Evolutionary conservation across 2,797 vertebrate species (phyloP).

Genomic region (Gobionotothen gibberifrons): DNA sequence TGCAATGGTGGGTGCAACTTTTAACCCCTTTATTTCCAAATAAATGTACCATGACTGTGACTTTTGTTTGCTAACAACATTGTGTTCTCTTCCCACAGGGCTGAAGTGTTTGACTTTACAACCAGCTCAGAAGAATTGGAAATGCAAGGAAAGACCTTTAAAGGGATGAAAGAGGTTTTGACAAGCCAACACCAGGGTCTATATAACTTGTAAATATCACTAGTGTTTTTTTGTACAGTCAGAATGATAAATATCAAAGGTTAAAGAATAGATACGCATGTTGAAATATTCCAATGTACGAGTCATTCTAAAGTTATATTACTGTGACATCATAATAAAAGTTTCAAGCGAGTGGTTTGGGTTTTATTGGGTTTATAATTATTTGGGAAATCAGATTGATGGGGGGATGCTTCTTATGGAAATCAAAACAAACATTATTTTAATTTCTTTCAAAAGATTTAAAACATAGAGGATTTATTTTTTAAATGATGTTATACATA

Average conservation of each 20-base stretch:
- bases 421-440: neutral
- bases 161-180: constrained; percentile 30
- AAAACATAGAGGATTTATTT: neutral
- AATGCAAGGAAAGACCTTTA: constrained; percentile 34
- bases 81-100: constrained; percentile 62
- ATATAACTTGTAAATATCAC: constrained; percentile 28
- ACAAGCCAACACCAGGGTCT: neutral
- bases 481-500: neutral
- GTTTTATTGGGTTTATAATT: neutral
- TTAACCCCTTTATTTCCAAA: neutral
- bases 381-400: neutral
- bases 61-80: neutral
- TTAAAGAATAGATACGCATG: neutral
- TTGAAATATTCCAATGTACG: neutral
- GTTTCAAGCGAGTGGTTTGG: constrained; percentile 7
- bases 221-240: constrained; percentile 27
- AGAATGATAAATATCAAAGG: constrained; percentile 5
- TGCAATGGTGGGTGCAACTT: constrained; percentile 48
- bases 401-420: neutral
- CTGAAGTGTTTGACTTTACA: constrained; percentile 55
- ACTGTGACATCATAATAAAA: constrained; percentile 30
- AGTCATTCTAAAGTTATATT: neutral
- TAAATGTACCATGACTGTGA: neutral
- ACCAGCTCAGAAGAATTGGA: constrained; percentile 61
- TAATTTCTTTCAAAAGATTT: neutral